Conservation (phyloP, 2,113 vertebrate species). For the Rousettus leschenaultii region DNA sequence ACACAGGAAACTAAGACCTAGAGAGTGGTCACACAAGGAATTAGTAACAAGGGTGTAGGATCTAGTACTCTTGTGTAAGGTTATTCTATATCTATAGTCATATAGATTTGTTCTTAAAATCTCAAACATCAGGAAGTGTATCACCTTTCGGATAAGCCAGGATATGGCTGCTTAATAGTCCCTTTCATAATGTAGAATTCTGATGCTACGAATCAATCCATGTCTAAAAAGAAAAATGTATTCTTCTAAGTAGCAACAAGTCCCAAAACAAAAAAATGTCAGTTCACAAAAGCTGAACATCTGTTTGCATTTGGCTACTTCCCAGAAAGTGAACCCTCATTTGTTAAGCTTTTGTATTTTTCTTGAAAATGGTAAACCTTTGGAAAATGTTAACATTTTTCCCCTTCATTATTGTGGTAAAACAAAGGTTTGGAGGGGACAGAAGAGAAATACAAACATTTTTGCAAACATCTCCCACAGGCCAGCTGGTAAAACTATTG, state of each 20-base stretch:
- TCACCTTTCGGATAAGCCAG: not conserved
- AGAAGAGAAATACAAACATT: constrained; percentile 59
- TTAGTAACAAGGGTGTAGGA: not conserved
- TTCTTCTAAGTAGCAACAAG: constrained; percentile 30
- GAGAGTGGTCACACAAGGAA: not conserved
- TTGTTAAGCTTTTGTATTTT: constrained; percentile 26
- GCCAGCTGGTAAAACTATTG: constrained; percentile 51
- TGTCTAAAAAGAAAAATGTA: constrained; percentile 5
- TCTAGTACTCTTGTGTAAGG: not conserved
- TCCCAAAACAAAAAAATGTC: not conserved
- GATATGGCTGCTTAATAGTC: not conserved
- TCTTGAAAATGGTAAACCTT: constrained; percentile 51
- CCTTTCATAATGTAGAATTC: not conserved
- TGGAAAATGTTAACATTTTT: constrained; percentile 62
- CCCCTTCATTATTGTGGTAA: constrained; percentile 52
- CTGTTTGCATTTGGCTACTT: constrained; percentile 52
- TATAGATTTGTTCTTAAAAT: not conserved
- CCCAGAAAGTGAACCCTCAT: constrained; percentile 9
- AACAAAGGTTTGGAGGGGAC: constrained; percentile 62
- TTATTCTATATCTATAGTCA: not conserved
- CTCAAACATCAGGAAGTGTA: not conserved
- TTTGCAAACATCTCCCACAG: constrained; percentile 54
- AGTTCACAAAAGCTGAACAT: constrained; percentile 47
- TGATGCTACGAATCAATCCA: not conserved
- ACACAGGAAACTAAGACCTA: not conserved